Base-by-base conservation (phyloP, 2,113 vertebrate genomes). In the Camelus dromedarius region DNA sequence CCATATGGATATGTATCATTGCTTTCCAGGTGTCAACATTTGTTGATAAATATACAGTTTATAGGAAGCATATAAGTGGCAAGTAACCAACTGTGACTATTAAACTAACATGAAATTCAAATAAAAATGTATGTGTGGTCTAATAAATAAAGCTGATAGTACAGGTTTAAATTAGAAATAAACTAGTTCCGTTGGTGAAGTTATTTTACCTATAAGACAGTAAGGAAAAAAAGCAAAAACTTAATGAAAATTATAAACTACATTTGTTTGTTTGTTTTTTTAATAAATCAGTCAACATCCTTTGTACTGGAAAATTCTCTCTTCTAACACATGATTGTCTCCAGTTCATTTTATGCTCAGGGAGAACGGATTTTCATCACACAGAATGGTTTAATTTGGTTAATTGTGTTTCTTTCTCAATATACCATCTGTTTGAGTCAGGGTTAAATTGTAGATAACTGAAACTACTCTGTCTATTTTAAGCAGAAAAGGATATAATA, bases 21-120 rank as follows among this genome's bases (percentile, higher is more conserved):
- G 80, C 82, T 91, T 97, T 96, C 84, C 79, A 96, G 87, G 91
- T 93, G 42, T 94, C 93, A 96, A 96, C 87, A 94, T 92, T 96
- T 97, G 75, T 97, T 95, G 95, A 97, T 92, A 97, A 97, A 96
- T 93, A 89, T 62, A 86, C 42, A 94, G 62, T 95, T 89, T 92
- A 93, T 80, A 96, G 79, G 64, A 90, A 79, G 12, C 9, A 83
- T 80, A 18, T 67, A 81, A 81, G 26, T 93, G 35, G 48, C 70
- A 96, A 96, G n/a, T 92, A 93, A 95, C 66, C 58, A 97, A 88
- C n/a, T 76, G 32, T 93, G 58, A 91, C 48, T 94, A 70, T 48
- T 94, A 90, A 73, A 95, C 20, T 85, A 94, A 85, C 19, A 54
- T 76, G 14, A 92, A 94, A 95, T 91, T 46, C 11, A 95, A 89